Evolutionary conservation across 64 coral and sea anemone genomes (phyloP), one percentile per base, ranked within the genome.

Genomic region (Dendronephthya gigantea): DNA sequence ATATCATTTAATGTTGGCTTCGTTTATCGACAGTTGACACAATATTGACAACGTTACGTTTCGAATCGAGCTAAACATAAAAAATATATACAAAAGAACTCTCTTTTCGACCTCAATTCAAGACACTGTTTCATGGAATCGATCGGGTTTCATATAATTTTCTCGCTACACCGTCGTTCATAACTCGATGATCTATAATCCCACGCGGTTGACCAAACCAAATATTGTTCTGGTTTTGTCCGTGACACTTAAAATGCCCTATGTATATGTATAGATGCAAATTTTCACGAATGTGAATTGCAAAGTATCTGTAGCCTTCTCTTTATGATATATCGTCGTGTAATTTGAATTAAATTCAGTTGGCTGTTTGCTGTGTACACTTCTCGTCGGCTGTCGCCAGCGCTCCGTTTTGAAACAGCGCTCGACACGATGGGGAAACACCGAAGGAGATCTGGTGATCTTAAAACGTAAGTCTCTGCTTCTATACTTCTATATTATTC

Each of bases 231-330:
- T 79, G 72, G 72, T 36, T 79, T 36, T 3, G 36, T 79, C 32
- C 72, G 30, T 79, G 72, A 79, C 72, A 79, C 72, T 79, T 19
- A 79, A 34, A 79, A 62, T 79, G 36, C 29, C 72, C 72, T 39
- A 79, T 79, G 72, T 79, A 79, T 79, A 79, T 79, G 72, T 79
- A 79, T 79, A 79, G 72, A 79, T 79, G 72, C 72, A 79, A 79
- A 79, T 79, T 79, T 79, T 35, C 22, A 36, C 28, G 32, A 79
- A 79, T 79, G 72, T 79, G 36, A 79, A 79, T 79, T 79, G 72
- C 72, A 79, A 79, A 79, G 72, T 79, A 79, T 79, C 72, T 79
- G 9, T 33, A 33, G 2, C 36, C 37, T 79, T 33, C 10, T 33
- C 37, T 62, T 79, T 79, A 79, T 79, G 72, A 79, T 79, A 36